Percentiles rank a stretch among this genome's conserved stretches.
Conservation (phyloP, 2,888 invertebrate species). For the Gisinianus flammeolus region DNA sequence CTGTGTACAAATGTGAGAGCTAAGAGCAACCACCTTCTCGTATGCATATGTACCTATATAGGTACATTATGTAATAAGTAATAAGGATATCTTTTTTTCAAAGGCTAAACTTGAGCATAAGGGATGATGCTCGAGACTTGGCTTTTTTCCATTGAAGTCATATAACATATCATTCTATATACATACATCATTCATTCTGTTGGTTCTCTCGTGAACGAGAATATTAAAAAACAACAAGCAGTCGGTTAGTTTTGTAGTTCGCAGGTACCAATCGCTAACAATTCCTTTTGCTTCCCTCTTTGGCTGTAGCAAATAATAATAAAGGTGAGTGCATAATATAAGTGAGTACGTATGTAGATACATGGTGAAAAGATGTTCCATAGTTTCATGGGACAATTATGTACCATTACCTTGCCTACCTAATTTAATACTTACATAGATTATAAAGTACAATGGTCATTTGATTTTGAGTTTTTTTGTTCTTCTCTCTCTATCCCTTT, state of each 20-base stretch:
- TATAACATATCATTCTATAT: neutral
- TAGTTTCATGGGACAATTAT: conserved; percentile 5
- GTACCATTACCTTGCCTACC: conserved; percentile 38
- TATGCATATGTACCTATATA: neutral
- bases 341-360: neutral
- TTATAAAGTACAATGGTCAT: conserved; percentile 35
- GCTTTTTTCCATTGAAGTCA: conserved; percentile 19
- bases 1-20: too few species aligned
- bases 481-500: conserved; percentile 1
- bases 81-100: too few species aligned
- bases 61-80: too few species aligned
- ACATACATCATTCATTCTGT: conserved; percentile 20
- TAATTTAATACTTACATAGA: conserved; percentile 41
- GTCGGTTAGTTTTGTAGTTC: neutral
- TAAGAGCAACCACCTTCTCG: conserved; percentile 24
- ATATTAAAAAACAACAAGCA: neutral
- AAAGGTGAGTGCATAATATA: too few species aligned
- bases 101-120: too few species aligned
- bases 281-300: too few species aligned
- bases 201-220: conserved; percentile 1
- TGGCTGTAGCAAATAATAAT: neutral
- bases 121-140: too few species aligned
- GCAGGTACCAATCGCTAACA: neutral
- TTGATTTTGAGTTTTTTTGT: conserved; percentile 33
- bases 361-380: neutral